Evolutionary conservation across 2,888 invertebrate genomes (phyloP).

Genomic region (Tuberolachnus salignus): DNA sequence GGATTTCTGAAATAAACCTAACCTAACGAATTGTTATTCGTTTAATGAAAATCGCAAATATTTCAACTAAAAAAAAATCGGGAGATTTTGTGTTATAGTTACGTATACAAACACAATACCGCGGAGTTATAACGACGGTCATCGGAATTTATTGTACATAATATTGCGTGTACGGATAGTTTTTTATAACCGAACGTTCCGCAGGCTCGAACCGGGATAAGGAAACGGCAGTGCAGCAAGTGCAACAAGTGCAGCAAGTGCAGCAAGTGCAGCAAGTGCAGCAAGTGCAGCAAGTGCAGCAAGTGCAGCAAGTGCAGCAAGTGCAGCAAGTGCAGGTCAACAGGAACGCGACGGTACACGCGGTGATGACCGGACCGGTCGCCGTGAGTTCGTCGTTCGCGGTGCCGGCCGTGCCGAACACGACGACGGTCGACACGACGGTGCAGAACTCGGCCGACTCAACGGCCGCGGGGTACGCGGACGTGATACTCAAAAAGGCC

Average conservation of each 20-base stretch:
- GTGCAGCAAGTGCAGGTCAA: not conserved
- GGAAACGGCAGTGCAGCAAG: constrained; percentile 39
- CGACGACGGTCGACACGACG: constrained; percentile 35
- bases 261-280: no score
- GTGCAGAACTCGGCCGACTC: constrained; percentile 63
- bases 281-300: no score
- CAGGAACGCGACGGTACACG: constrained; percentile 45
- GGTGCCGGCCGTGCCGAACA: constrained; percentile 55
- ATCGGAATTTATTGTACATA: no score
- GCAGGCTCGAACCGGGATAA: constrained; percentile 34
- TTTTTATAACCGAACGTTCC: not conserved
- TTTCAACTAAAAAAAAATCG: no score
- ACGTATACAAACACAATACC: no score
- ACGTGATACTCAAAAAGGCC: constrained; percentile 60
- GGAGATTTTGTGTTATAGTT: no score
- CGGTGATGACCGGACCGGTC: constrained; percentile 34
- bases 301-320: no score
- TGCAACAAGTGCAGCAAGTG: not conserved
- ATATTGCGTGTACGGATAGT: not conserved
- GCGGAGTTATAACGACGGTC: no score
- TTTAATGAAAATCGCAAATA: no score
- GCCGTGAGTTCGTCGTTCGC: constrained; percentile 55
- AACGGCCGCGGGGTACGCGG: constrained; percentile 68
- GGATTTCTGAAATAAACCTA: no score
- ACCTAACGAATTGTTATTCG: no score